Evolutionary conservation across 2,113 vertebrate species (phyloP).

Genomic region (Emberiza fucata): DNA sequence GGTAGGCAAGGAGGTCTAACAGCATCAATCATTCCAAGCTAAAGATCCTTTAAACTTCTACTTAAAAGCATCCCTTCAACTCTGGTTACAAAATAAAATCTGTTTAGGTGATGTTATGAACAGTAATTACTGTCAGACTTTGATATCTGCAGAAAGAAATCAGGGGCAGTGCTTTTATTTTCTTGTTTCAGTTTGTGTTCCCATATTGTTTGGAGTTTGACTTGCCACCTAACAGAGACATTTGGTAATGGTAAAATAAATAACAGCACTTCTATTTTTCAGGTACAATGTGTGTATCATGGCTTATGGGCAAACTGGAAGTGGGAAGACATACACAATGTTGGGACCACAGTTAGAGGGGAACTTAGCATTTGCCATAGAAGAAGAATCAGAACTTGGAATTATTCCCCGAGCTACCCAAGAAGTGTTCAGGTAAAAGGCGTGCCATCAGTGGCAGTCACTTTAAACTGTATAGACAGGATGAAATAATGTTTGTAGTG

Average conservation of each 20-base stretch:
- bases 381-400: slow-evolving; percentile 65
- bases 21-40: background rate
- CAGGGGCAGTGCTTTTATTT: background rate
- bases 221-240: background rate
- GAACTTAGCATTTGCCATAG: background rate
- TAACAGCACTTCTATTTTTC: background rate
- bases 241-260: background rate
- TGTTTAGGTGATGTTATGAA: background rate
- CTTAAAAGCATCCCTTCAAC: background rate
- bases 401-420: slow-evolving; percentile 80
- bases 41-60: background rate
- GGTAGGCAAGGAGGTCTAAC: background rate
- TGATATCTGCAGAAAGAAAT: background rate
- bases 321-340: slow-evolving; percentile 88
- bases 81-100: background rate
- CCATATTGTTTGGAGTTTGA: background rate
- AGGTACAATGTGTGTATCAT: slow-evolving; percentile 88
- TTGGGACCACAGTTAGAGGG: slow-evolving; percentile 71
- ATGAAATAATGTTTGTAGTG: background rate
- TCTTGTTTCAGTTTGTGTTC: background rate
- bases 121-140: background rate
- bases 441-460: background rate
- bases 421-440: slow-evolving; percentile 81
- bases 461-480: background rate
- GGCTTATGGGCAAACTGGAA: slow-evolving; percentile 88